phyloP scores from a whole-genome alignment of 2,797 vertebrate species.

The Acrossocheilus wenchowensis region DNA sequence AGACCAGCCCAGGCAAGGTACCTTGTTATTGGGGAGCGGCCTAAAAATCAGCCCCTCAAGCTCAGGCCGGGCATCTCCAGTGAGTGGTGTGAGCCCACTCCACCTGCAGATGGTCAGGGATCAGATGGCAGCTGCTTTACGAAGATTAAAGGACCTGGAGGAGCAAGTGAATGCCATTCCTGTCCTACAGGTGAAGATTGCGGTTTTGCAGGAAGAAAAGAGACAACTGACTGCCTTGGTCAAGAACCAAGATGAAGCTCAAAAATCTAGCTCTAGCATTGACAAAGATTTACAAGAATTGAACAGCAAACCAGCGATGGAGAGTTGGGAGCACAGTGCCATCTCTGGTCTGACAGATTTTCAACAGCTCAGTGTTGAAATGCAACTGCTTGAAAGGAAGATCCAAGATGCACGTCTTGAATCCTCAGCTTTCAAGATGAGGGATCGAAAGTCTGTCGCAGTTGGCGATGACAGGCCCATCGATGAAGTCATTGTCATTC shows the following conservation, averaged over 20 bases:
- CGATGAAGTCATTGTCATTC: slow-evolving; percentile 41
- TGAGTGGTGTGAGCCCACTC: slow-evolving; percentile 82
- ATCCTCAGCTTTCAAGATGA: slow-evolving; percentile 59
- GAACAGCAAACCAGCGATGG: slow-evolving; percentile 60
- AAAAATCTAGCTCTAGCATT: slow-evolving; percentile 38
- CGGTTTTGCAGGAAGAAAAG: slow-evolving; percentile 94
- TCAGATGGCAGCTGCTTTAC: slow-evolving; percentile 94
- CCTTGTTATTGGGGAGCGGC: slow-evolving; percentile 84
- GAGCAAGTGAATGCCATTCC: slow-evolving; percentile 96
- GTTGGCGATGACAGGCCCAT: slow-evolving; percentile 75
- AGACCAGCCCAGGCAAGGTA: slow-evolving; percentile 73
- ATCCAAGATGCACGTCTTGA: slow-evolving; percentile 82
- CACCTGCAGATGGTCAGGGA: slow-evolving; percentile 94
- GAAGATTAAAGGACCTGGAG: slow-evolving; percentile 93
- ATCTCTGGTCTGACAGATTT: slow-evolving; percentile 82
- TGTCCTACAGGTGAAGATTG: slow-evolving; percentile 94
- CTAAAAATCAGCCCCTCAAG: slow-evolving; percentile 88
- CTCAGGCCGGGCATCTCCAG: slow-evolving; percentile 87
- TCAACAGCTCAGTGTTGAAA: slow-evolving; percentile 85
- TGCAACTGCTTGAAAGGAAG: slow-evolving; percentile 86
- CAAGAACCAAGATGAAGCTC: slow-evolving; percentile 75
- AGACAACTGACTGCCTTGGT: slow-evolving; percentile 86
- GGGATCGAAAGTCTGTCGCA: slow-evolving; percentile 72
- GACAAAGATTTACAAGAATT: slow-evolving; percentile 5
- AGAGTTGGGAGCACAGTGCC: slow-evolving; percentile 71